Conservation (phyloP, 2,113 vertebrate species). For the Peromyscus polionotus region DNA sequence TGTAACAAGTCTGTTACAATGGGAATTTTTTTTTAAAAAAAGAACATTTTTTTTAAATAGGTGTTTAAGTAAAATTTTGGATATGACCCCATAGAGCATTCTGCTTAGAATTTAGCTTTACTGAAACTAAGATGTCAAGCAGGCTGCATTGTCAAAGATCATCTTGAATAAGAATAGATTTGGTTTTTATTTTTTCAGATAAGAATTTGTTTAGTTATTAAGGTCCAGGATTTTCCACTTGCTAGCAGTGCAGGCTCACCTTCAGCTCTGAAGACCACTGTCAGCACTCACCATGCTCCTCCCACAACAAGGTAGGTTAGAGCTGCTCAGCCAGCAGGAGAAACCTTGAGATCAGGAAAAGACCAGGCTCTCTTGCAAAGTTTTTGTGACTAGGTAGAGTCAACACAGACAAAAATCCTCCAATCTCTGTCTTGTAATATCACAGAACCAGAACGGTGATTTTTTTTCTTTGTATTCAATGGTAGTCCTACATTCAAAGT, state of each 20-base stretch:
- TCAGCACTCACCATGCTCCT: neutral
- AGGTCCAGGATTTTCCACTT: neutral
- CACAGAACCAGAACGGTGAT: neutral
- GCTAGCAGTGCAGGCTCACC: neutral
- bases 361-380: neutral
- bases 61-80: neutral
- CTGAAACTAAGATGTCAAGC: neutral
- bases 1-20: neutral
- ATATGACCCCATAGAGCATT: neutral
- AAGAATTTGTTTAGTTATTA: neutral
- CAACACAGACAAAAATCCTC: neutral
- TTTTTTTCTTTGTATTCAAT: neutral
- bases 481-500: neutral
- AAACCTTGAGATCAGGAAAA: neutral
- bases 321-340: neutral
- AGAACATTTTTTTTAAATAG: neutral
- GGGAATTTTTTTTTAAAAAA: neutral
- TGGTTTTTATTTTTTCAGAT: neutral
- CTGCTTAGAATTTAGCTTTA: neutral
- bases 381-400: neutral
- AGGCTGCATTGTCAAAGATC: neutral
- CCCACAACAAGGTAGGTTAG: neutral
- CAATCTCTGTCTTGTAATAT: neutral
- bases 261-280: neutral
- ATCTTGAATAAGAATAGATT: neutral